Conservation (phyloP, 2,797 vertebrate species). For the Vultur gryphus region DNA sequence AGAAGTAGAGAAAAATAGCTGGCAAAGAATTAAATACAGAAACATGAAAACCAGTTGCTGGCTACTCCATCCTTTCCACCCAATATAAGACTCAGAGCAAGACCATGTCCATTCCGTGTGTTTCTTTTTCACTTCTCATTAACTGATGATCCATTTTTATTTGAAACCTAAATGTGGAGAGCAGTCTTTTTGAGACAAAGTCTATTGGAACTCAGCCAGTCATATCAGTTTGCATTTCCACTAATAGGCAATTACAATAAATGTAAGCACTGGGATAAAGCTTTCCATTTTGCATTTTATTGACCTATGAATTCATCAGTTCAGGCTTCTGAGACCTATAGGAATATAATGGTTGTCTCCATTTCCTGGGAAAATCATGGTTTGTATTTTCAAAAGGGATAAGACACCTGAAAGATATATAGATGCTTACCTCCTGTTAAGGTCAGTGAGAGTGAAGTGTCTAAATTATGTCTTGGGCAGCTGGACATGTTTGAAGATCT, state of each 20-base stretch:
- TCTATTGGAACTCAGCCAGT: neutral
- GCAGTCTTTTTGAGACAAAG: neutral
- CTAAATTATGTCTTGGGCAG: neutral
- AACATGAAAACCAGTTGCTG: neutral
- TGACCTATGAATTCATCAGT: neutral
- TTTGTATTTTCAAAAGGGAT: neutral
- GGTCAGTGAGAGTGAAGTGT: neutral
- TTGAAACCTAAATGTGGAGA: neutral
- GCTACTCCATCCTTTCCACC: neutral
- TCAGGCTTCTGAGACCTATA: neutral
- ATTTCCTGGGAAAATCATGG: neutral
- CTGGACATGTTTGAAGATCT: neutral
- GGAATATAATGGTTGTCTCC: neutral
- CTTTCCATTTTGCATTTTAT: neutral
- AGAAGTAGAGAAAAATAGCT: neutral
- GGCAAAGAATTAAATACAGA: neutral
- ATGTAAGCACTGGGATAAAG: neutral
- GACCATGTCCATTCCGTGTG: rapidly evolving
- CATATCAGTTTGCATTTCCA: neutral
- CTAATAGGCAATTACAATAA: neutral
- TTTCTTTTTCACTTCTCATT: neutral
- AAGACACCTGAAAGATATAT: neutral
- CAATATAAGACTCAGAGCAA: neutral
- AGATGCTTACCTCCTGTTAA: neutral
- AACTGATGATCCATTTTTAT: neutral